Evolutionary conservation across 2,113 vertebrate species (phyloP), one percentile per base, ranked within the genome.

Genomic region (Rhadina sibilatrix): DNA sequence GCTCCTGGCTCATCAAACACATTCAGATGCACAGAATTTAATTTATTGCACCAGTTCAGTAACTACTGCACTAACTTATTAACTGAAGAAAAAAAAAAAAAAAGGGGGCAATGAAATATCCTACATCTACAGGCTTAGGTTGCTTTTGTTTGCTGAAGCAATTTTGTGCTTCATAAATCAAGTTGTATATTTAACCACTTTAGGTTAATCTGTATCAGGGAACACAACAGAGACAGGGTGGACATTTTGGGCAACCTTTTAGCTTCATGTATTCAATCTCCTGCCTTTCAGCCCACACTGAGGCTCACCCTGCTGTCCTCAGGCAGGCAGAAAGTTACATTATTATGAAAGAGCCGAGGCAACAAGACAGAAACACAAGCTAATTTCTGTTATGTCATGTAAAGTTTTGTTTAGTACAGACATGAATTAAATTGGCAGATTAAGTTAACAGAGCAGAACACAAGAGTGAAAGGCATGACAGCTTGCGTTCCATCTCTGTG

Each of bases 141-240:
- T 42, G 54, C 6, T 78, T 94, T 71, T 52, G 68, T 52, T 56
- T 92, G 88, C 49, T 53, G 40, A 93, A 87, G 69, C 44, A 94
- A 95, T 96, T 95, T 92, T 93, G 83, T 96, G 94, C 85, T 83
- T 86, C 93, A 89, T 92, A 90, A 94, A 96, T 96, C 92, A 90
- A 93, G 95, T 75, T 92, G 85, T 82, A 92, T 90, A 90, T 97
- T 96, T 93, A 97, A 94, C 93, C 80, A 88, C 17, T 88, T 87
- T 38, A 87, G 79, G 93, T 96, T 97, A 96, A 97, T 96, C 68
- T 89, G 76, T 97, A 63, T 71, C 56, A 53, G 35, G 53, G 63
- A 93, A n/a, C 63, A 63, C 49, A 77, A 59, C 42, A 91, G 40
- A 96, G 19, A 59, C 46, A 74, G 68, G 21, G 49, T 50, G 25